These are phyloP conservation scores for Phortica variegata DNA, from an alignment of 1,140 invertebrate genomes.

Conservation along the genomic window DNA sequence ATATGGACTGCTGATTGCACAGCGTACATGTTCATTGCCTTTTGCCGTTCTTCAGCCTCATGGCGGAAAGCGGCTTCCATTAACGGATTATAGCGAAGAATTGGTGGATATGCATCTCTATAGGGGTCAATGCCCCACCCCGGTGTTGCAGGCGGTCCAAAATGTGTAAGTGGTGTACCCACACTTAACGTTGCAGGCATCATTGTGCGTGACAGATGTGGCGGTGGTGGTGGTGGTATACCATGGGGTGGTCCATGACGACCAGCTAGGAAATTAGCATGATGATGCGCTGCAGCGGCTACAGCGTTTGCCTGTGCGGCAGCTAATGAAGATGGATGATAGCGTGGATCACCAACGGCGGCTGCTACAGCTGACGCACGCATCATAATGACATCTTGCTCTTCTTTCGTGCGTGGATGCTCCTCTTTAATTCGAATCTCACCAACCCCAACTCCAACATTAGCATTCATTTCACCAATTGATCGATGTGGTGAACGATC, in stretches of 20 bases:
- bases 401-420: conserved; percentile 62
- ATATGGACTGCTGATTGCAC: conserved; percentile 62
- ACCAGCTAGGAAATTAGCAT: conserved; percentile 54
- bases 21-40: conserved; percentile 70
- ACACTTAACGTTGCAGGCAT: conserved; percentile 57
- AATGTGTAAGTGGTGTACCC: conserved; percentile 62
- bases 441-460: conserved; percentile 52
- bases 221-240: conserved; percentile 63
- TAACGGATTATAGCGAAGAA: conserved; percentile 70
- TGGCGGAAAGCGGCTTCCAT: conserved; percentile 71
- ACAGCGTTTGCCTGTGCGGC: conserved; percentile 41
- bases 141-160: conserved; percentile 60
- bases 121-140: conserved; percentile 64
- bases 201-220: conserved; percentile 60
- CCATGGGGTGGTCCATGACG: conserved; percentile 59
- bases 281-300: conserved; percentile 44
- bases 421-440: conserved; percentile 68
- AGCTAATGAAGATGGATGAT: conserved; percentile 49
- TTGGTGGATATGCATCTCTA: conserved; percentile 69
- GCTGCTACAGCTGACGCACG: conserved; percentile 36
- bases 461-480: conserved; percentile 58
- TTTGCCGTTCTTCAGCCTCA: conserved; percentile 74
- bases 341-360: conserved; percentile 45
- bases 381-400: conserved; percentile 60
- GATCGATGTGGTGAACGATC: conserved; percentile 73